Conservation (phyloP, 1,140 invertebrate genomes). For the Odontomachus brunneus region DNA sequence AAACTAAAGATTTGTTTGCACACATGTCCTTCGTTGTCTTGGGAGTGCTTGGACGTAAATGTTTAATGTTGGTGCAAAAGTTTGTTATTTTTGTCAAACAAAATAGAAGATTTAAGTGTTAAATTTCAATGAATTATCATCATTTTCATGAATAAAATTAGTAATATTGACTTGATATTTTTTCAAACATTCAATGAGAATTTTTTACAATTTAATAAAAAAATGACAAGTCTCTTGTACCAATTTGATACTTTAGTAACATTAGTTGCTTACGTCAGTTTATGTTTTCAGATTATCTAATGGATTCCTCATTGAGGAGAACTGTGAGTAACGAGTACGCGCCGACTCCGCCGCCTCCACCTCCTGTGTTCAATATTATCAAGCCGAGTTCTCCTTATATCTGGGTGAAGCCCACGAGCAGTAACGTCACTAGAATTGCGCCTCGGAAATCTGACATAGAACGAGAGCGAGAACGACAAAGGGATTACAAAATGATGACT, state of each 20-base stretch:
- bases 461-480: conserved; percentile 77
- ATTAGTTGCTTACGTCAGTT: not conserved
- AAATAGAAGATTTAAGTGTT: too few relatives aligned
- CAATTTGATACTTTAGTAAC: too few relatives aligned
- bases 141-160: too few relatives aligned
- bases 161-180: too few relatives aligned
- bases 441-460: conserved; percentile 73
- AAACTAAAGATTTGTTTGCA: not conserved
- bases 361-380: conserved; percentile 82
- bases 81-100: too few relatives aligned
- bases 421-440: conserved; percentile 69
- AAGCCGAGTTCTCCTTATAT: conserved; percentile 77
- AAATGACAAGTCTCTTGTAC: too few relatives aligned
- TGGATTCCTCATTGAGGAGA: conserved; percentile 79
- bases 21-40: not conserved
- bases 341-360: conserved; percentile 81
- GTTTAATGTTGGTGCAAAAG: too few relatives aligned
- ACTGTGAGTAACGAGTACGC: conserved; percentile 84
- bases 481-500: conserved; percentile 79
- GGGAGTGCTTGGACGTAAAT: too few relatives aligned
- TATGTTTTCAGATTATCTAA: conserved; percentile 77
- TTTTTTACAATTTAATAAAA: too few relatives aligned
- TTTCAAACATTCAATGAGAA: too few relatives aligned
- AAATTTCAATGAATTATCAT: too few relatives aligned
- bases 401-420: conserved; percentile 79